These are phyloP conservation scores for Phylloscopus collybita DNA, from an alignment of 2,797 vertebrate genomes.

Conservation along the genomic window DNA sequence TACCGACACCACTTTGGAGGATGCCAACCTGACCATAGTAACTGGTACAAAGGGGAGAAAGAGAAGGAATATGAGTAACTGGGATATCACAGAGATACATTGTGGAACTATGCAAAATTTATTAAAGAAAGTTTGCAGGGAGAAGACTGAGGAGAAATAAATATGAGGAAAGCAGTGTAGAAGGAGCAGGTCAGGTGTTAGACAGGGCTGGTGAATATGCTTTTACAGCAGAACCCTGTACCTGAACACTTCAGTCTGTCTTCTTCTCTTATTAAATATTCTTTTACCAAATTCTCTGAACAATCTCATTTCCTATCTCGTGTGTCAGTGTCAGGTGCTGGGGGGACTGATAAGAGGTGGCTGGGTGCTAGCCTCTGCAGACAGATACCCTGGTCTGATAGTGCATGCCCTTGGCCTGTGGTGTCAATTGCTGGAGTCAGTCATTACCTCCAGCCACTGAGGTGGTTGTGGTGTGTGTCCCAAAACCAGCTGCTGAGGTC, in stretches of 20 bases:
- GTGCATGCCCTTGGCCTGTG: no score
- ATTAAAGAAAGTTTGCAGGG: neutral
- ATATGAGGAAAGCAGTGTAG: neutral
- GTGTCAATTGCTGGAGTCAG: neutral
- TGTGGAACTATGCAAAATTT: neutral
- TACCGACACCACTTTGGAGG: neutral
- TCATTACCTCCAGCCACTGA: neutral
- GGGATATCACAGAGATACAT: neutral
- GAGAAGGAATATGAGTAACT: neutral
- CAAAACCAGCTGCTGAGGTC: neutral
- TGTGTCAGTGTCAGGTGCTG: neutral
- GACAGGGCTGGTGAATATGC: fast-evolving
- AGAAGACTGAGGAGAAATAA: neutral
- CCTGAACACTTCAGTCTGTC: neutral
- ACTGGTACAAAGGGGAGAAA: neutral
- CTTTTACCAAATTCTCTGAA: neutral
- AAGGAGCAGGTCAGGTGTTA: neutral
- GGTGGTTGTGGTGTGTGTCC: neutral
- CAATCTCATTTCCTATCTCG: neutral
- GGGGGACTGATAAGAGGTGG: neutral
- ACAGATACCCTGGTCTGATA: neutral
- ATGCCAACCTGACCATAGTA: neutral
- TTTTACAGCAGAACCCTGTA: neutral
- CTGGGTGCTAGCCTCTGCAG: neutral
- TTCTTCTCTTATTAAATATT: neutral